Base-by-base conservation (phyloP, 2,113 vertebrate species). In the Columba janthina region DNA sequence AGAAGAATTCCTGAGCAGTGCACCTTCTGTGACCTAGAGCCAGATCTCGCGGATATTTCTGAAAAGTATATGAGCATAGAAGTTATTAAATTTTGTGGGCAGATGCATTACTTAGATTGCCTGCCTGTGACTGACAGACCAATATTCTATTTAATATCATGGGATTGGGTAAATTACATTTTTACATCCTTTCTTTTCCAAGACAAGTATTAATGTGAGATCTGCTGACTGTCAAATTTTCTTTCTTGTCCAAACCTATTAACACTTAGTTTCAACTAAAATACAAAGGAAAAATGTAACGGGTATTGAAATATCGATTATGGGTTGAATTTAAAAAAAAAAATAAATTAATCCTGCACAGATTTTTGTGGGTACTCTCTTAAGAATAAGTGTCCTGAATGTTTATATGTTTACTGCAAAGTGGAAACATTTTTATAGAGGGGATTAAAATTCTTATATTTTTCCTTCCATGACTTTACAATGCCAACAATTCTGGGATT, bases 101-200 rank as follows among this genome's bases (percentile, higher is more conserved):
- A 85, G 64, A 67, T 60, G 61, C 16, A 67, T 95, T 93, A 46
- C 44, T 85, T 61, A 60, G n/a, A 67, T 95, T 73, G 75, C 34
- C n/a, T 85, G 18, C 28, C 58, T 85, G 4, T 89, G 83, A 82
- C 50, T 91, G 88, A 74, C 88, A 93, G 90, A 40, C 31, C 40
- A 72, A 79, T 82, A 70, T 81, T 42, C 61, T 75, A 24, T 26
- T 25, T 77, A 61, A 56, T 93, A 51, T 40, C 22, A 62, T 15
- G 6, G 3, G 11, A 58, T 54, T 80, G 77, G 21, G 26, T 76
- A 65, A 77, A 92, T 88, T 65, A 26, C 69, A 58, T 84, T 95
- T 96, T 91, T 87, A 73, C 75, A 66, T 87, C 60, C 56, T 38
- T 86, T 86, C 67, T 89, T 87, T 80, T 81, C 40, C 61, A 50